Conservation (phyloP, 2,888 invertebrate species). For the Hypselothyrea guttata region DNA sequence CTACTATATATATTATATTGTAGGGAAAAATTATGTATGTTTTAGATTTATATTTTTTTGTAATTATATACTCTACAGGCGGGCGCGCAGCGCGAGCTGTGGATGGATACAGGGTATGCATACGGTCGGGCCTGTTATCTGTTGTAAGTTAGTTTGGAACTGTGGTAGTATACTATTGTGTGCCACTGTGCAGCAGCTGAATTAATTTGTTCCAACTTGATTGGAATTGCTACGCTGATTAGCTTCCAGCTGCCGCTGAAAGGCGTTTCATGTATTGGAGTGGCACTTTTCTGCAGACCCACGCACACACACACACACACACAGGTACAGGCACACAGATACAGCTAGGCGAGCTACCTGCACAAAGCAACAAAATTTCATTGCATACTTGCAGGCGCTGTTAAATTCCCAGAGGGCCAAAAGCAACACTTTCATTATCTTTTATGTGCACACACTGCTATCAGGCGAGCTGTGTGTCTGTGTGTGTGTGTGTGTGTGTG, state of each 20-base stretch:
- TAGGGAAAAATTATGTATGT: too few relatives aligned
- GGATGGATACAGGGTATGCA: too few relatives aligned
- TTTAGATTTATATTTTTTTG: too few relatives aligned
- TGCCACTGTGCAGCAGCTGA: conserved; percentile 8
- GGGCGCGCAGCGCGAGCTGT: too few relatives aligned
- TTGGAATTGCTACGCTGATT: conserved; percentile 30
- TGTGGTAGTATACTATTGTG: too few relatives aligned
- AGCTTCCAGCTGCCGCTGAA: conserved; percentile 23
- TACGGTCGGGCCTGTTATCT: too few relatives aligned
- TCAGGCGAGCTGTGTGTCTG: conserved; percentile 14
- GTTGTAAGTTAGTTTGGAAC: too few relatives aligned
- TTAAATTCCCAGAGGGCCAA: conserved; percentile 19
- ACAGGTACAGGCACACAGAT: conserved; percentile 1
- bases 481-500: not conserved
- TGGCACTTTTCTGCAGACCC: conserved; percentile 9
- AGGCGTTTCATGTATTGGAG: conserved; percentile 28
- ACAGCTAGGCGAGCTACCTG: conserved; percentile 20
- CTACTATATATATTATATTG: too few relatives aligned
- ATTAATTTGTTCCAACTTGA: conserved; percentile 28
- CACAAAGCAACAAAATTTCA: conserved; percentile 33
- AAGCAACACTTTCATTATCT: conserved; percentile 62
- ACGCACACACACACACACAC: not conserved
- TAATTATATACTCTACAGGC: too few relatives aligned
- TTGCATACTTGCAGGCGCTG: conserved; percentile 39
- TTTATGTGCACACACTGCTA: conserved; percentile 42